These are phyloP conservation scores for Drosophila murphyi DNA, from an alignment of 1,140 invertebrate species.

Conservation along the genomic window DNA sequence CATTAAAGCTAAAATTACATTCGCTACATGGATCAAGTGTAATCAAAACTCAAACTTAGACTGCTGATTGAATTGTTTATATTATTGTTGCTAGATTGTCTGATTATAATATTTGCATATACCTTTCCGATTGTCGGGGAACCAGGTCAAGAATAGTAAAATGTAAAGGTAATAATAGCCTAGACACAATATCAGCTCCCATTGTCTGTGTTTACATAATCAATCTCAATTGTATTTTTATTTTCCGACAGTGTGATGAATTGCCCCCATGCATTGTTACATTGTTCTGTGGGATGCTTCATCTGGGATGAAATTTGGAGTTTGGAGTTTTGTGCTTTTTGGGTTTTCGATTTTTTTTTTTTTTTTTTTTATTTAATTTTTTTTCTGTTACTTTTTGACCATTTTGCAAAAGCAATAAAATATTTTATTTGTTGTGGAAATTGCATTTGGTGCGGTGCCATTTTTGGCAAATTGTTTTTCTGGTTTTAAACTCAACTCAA, in stretches of 20 bases:
- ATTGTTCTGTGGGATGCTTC: slow-evolving; percentile 15
- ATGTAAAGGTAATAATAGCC: not conserved
- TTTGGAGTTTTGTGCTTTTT: slow-evolving; percentile 40
- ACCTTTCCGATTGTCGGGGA: too few relatives aligned
- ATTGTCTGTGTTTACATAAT: slow-evolving; percentile 28
- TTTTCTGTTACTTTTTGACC: slow-evolving; percentile 35
- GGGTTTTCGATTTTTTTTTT: not conserved
- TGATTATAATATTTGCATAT: too few relatives aligned
- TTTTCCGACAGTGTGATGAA: slow-evolving; percentile 9
- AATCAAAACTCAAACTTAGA: too few relatives aligned
- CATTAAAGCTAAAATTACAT: too few relatives aligned
- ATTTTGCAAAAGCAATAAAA: slow-evolving; percentile 69
- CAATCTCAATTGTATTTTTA: slow-evolving; percentile 14
- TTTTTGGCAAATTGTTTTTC: slow-evolving; percentile 61
- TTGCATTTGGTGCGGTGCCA: slow-evolving; percentile 61
- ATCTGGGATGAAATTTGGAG: slow-evolving; percentile 32
- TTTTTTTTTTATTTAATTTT: not conserved
- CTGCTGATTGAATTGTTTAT: too few relatives aligned
- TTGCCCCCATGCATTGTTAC: slow-evolving; percentile 31
- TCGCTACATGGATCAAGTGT: too few relatives aligned
- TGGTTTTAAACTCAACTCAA: not conserved
- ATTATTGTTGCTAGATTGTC: too few relatives aligned
- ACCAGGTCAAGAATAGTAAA: too few relatives aligned
- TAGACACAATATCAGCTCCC: not conserved
- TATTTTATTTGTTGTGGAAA: slow-evolving; percentile 80